Percentiles rank a stretch among this genome's conserved stretches.
Conservation (phyloP, 2,888 invertebrate species). For the Pammene aurita region DNA sequence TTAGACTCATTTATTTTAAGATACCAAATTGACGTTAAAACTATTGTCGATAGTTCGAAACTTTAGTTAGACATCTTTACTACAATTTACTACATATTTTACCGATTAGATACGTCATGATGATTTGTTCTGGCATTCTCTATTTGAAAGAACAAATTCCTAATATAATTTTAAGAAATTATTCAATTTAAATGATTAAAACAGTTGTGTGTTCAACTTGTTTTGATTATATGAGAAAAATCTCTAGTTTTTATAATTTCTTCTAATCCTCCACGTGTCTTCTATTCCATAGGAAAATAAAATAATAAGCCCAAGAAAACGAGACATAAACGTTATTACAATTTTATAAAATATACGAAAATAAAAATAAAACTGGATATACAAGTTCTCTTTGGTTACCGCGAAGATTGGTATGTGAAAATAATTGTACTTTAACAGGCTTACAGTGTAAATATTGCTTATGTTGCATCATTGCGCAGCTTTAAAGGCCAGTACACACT, state of each 20-base stretch:
- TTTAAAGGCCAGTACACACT: neutral
- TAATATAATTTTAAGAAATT: too few species aligned
- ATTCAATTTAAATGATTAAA: too few species aligned
- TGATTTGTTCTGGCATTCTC: too few species aligned
- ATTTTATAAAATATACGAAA: slow-evolving; percentile 57
- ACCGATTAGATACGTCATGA: too few species aligned
- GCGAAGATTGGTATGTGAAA: slow-evolving; percentile 56
- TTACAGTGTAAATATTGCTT: slow-evolving; percentile 36
- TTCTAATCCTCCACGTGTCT: slow-evolving; percentile 3
- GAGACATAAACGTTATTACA: slow-evolving; percentile 45
- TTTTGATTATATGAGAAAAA: neutral
- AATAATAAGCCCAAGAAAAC: slow-evolving; percentile 49
- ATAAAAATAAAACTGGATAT: slow-evolving; percentile 40
- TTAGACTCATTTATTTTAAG: too few species aligned
- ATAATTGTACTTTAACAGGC: slow-evolving; percentile 74
- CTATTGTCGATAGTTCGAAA: too few species aligned
- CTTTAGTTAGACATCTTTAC: too few species aligned
- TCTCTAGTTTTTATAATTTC: slow-evolving; percentile 6
- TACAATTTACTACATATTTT: too few species aligned
- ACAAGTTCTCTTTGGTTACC: slow-evolving; percentile 70
- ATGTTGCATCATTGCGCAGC: slow-evolving; percentile 54
- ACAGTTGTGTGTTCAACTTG: slow-evolving; percentile 13
- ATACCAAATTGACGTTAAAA: too few species aligned
- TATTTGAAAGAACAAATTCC: too few species aligned
- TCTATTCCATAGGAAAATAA: slow-evolving; percentile 44